Conservation (phyloP, 2,888 invertebrate species). For the Himalopsyche japonica region DNA sequence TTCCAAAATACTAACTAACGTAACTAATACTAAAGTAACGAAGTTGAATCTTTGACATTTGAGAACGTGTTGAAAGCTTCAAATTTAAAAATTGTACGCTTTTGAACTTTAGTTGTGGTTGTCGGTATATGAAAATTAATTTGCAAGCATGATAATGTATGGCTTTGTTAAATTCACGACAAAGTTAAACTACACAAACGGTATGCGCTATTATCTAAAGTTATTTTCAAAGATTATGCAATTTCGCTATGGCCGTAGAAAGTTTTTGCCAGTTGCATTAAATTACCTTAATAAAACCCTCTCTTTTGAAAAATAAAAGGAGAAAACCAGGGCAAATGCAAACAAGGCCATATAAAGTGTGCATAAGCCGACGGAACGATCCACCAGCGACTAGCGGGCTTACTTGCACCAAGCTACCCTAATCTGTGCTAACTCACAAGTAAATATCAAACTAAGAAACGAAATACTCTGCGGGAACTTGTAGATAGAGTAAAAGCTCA, state of each 20-base stretch:
- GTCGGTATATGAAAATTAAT: no score
- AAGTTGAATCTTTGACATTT: no score
- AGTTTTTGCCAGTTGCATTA: background rate
- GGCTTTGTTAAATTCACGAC: background rate
- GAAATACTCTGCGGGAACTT: background rate
- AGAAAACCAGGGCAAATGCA: background rate
- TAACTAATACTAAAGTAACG: no score
- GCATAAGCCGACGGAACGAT: background rate
- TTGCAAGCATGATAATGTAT: background rate
- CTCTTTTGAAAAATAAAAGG: background rate
- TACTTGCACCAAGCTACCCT: slow-evolving; percentile 11
- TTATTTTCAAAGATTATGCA: background rate
- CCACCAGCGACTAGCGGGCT: background rate
- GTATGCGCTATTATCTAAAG: background rate
- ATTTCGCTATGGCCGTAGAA: background rate
- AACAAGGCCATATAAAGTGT: slow-evolving; percentile 7
- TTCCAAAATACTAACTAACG: no score
- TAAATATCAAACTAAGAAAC: slow-evolving; percentile 26
- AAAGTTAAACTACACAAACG: background rate
- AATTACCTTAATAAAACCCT: background rate
- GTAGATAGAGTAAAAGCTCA: background rate
- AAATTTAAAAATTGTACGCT: no score
- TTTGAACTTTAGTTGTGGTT: no score
- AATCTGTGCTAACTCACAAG: slow-evolving; percentile 20
- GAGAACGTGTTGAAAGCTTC: no score